Base-by-base conservation (phyloP, 2,797 vertebrate species). In the Garrulus glandarius region DNA sequence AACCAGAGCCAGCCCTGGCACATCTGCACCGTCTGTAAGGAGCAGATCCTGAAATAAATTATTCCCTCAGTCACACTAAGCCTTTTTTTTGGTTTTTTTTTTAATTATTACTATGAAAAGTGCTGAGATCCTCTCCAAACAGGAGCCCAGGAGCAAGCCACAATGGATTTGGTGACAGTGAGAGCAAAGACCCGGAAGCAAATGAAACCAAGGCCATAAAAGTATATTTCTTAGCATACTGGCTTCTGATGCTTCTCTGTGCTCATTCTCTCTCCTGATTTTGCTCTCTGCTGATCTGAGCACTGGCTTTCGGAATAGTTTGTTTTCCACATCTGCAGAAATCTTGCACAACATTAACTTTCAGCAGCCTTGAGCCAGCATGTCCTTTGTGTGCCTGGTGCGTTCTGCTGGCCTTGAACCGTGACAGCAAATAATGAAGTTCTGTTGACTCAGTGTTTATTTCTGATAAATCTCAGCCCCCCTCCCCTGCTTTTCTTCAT, bases 341-440 rank as follows among this genome's bases (percentile, higher is more conserved):
- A 65, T 47, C 32, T 97, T 96, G 92, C 95, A 87, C 92, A 96
- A 96, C 84, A 55, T 92, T 88, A 95, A 93, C 83, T 96, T 89
- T 93, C 61, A n/a, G 59, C 93, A 92, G 75, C 94, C 93, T 96
- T 95, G 89, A 89, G 85, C 87, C 80, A 77, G 64, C 1, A 1
- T 94, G 92, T 76, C 83, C 84, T 93, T 75, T 85, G 71, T 91
- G 84, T 88, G 69, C 79, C 49, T 93, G 67, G 24, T 92, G 80
- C 1, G 0, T 94, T 93, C 89, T 92, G 61, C 88, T 77, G 89
- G 87, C 96, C 94, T 95, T 95, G 87, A 94, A 93, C 95, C 0
- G 0, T 53, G 74, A 74, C 80, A 71, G 94, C 82, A 96, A 95
- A 96, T 88, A 97, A 70, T 46, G 49, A 86, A 89, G 49, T 56